Evolutionary conservation across 2,888 invertebrate species (phyloP).

Genomic region (Electrophaes corylata): DNA sequence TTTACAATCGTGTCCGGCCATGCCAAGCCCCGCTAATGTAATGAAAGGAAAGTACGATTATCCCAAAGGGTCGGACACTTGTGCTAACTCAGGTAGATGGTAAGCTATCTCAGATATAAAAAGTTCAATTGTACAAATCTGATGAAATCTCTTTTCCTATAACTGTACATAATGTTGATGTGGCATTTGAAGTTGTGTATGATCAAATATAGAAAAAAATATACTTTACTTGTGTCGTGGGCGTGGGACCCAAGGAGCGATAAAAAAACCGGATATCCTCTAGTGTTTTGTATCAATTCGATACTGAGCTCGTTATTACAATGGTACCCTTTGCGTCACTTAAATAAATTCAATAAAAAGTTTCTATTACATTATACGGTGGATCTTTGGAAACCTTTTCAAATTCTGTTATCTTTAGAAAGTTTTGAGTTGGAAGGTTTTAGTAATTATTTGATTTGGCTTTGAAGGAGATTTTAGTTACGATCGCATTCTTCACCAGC

Average conservation of each 20-base stretch:
- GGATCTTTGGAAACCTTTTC: constrained; percentile 6
- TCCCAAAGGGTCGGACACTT: constrained; percentile 41
- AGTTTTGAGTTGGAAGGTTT: constrained; percentile 16
- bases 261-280: constrained; percentile 75
- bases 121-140: constrained; percentile 49
- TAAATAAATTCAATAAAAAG: constrained; percentile 37
- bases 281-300: constrained; percentile 61
- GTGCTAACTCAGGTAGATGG: constrained; percentile 56
- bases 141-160: constrained; percentile 62
- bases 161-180: constrained; percentile 49
- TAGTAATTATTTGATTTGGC: neutral
- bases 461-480: neutral
- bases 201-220: constrained; percentile 45
- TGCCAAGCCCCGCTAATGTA: constrained; percentile 39
- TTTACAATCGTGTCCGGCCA: constrained; percentile 51
- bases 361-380: constrained; percentile 22
- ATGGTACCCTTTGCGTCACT: constrained; percentile 40
- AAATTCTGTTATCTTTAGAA: constrained; percentile 14
- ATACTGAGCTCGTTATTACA: constrained; percentile 51
- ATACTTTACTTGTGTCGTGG: constrained; percentile 52
- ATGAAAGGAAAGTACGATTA: constrained; percentile 31
- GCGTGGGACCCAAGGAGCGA: constrained; percentile 67
- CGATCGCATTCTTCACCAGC: no score
- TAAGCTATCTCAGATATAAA: constrained; percentile 36
- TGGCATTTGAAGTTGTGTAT: constrained; percentile 57